A percentile compares a stretch with the other conserved stretches of the same genome.
These are phyloP conservation scores for Ptychobarbus kaznakovi DNA, from an alignment of 2,797 vertebrate species.

Conservation along the genomic window DNA sequence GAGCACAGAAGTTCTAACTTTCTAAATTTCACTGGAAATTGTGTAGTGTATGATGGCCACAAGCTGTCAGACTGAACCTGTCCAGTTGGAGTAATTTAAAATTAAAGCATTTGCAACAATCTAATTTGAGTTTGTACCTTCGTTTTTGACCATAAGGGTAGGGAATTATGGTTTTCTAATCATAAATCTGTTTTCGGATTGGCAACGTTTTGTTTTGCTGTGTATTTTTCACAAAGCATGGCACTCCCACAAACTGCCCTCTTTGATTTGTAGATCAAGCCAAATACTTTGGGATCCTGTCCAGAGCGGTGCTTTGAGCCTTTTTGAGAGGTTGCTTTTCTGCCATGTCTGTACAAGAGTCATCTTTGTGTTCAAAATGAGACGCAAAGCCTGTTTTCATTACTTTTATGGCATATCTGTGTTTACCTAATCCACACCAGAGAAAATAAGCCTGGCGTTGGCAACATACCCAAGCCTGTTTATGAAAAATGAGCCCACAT, in stretches of 20 bases:
- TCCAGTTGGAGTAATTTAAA: neutral
- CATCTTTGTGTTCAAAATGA: constrained; percentile 71
- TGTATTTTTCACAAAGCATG: constrained; percentile 67
- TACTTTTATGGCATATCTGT: constrained; percentile 68
- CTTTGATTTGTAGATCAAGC: constrained; percentile 72
- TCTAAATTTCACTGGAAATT: neutral
- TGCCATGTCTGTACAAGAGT: constrained; percentile 71
- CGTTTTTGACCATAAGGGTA: constrained; percentile 55
- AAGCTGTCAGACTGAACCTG: neutral
- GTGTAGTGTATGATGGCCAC: neutral
- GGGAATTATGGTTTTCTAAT: constrained; percentile 57
- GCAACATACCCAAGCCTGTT: constrained; percentile 41
- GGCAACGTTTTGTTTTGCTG: constrained; percentile 61
- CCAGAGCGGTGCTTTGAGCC: constrained; percentile 61
- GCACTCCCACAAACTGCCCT: constrained; percentile 64
- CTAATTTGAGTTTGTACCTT: neutral
- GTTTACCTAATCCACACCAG: constrained; percentile 69
- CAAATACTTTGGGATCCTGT: constrained; percentile 64
- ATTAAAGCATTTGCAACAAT: neutral
- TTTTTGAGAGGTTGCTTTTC: constrained; percentile 69
- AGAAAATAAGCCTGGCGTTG: constrained; percentile 63
- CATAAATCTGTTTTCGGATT: constrained; percentile 66
- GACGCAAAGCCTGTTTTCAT: constrained; percentile 50
- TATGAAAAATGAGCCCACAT: constrained; percentile 28
- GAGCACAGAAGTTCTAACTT: neutral